Evolutionary conservation across 2,888 invertebrate species (phyloP), one percentile per base, ranked within the genome.

Genomic region (Azorinus chamasolen): DNA sequence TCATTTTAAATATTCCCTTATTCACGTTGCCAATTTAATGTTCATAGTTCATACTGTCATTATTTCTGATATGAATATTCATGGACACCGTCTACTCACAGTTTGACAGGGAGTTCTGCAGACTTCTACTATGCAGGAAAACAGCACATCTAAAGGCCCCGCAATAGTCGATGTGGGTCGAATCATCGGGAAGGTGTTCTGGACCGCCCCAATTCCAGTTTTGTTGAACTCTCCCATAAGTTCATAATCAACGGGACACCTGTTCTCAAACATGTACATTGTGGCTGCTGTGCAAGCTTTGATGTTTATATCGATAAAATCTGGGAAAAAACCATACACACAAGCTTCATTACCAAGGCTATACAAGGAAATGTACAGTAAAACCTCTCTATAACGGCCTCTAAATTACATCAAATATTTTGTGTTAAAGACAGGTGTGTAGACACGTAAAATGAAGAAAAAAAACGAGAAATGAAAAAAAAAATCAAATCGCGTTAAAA

Each of bases 181-280:
- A 25, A 74, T 68, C 74, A 74, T 74, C 16, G 50, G 51, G 63
- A 68, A 74, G 16, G 41, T 61, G 63, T 68, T 74, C 58, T 68
- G 37, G 3, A 63, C 50, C 18, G 20, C 39, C 0, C 68, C 74
- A 3, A 63, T 51, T 22, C 53, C 37, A 12, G 63, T 43, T 50
- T 68, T 68, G 50, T 63, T 74, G 53, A 68, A 74, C 16, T 39
- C 24, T 12, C 37, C 63, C 51, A 74, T 63, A 18, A 74, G 27
- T 12, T 63, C 68, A 27, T 51, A 68, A 51, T 74, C 74, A 12
- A 68, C 18, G 8, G 74, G 57, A 50, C 74, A 68, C 27, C 68
- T 50, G 45, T 51, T 45, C 18, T 48, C 48, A 18, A 74, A 63
- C 5, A 74, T 22, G 10, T 46, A 37, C 25, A 74, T 58, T 5